Evolutionary conservation across 2,888 invertebrate species (phyloP).

Genomic region (Orthosia gracilis): DNA sequence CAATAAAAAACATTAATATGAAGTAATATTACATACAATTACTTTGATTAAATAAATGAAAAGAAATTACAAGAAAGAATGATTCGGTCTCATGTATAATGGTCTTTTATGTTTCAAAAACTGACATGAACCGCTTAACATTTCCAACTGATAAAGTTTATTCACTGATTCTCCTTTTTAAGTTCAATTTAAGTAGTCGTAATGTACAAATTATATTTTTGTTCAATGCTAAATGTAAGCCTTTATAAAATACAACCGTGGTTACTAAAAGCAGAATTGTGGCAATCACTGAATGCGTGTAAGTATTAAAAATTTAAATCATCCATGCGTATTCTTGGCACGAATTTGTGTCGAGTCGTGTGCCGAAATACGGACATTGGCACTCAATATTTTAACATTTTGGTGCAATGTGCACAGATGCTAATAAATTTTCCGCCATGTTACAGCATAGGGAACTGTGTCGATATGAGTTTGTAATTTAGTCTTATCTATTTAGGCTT

Average conservation of each 20-base stretch:
- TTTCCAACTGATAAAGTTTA: conserved; percentile 59
- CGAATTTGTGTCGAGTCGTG: conserved; percentile 64
- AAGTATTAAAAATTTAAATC: conserved; percentile 52
- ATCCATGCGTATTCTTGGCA: conserved; percentile 62
- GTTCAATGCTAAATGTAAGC: conserved; percentile 45
- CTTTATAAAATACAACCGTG: conserved; percentile 39
- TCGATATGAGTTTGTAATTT: conserved; percentile 29
- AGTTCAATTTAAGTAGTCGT: conserved; percentile 40
- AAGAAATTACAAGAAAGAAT: conserved; percentile 43
- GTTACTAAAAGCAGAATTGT: conserved; percentile 43
- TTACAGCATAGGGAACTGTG: conserved; percentile 50
- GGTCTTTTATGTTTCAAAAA: conserved; percentile 51
- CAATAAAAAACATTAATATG: conserved; percentile 34
- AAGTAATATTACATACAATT: conserved; percentile 32
- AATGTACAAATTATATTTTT: conserved; percentile 54
- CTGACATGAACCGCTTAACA: conserved; percentile 49
- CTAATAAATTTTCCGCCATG: conserved; percentile 31
- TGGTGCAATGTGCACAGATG: conserved; percentile 50
- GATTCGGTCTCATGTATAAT: conserved; percentile 31
- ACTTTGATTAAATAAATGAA: conserved; percentile 52
- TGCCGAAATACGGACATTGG: conserved; percentile 59
- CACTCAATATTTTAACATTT: conserved; percentile 57
- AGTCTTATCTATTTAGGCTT: conserved; percentile 24
- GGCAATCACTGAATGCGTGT: conserved; percentile 43
- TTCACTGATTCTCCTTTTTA: conserved; percentile 52